These are phyloP conservation scores for Sebastes matsubarae DNA, from an alignment of 2,797 vertebrate genomes.

Conservation along the genomic window DNA sequence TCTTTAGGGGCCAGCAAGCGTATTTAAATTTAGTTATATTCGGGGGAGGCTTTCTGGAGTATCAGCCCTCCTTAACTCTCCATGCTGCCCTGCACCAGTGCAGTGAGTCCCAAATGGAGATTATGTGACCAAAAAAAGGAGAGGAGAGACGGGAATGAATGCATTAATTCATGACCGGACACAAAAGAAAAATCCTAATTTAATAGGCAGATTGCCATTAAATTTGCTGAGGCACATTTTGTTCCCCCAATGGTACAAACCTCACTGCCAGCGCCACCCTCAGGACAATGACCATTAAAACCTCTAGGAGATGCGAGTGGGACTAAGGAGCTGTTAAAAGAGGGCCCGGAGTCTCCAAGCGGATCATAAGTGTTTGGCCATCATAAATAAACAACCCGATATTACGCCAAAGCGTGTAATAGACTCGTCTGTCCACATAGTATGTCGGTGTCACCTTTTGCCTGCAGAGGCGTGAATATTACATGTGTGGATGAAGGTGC, in stretches of 20 bases:
- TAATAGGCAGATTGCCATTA: not conserved
- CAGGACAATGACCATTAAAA: not conserved
- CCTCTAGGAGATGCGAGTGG: not conserved
- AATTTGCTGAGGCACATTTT: not conserved
- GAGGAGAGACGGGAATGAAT: not conserved
- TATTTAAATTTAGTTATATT: slow-evolving; percentile 15
- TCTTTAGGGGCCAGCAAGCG: not conserved
- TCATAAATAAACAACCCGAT: not conserved
- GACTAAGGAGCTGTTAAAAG: not conserved
- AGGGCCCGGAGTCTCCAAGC: not conserved
- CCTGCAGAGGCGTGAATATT: no score
- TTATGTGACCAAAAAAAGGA: not conserved
- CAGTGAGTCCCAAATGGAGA: not conserved
- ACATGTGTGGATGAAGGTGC: no score
- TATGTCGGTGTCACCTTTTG: not conserved
- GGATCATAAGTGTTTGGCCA: not conserved
- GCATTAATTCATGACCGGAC: not conserved
- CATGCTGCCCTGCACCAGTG: not conserved
- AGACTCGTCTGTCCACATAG: no score
- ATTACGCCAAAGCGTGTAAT: not conserved
- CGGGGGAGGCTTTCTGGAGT: slow-evolving; percentile 9
- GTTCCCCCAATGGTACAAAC: not conserved
- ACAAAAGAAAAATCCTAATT: not conserved
- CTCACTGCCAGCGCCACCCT: not conserved
- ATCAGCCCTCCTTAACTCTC: not conserved